Conservation (phyloP, 2,797 vertebrate species). For the Chrysocyon brachyurus region DNA sequence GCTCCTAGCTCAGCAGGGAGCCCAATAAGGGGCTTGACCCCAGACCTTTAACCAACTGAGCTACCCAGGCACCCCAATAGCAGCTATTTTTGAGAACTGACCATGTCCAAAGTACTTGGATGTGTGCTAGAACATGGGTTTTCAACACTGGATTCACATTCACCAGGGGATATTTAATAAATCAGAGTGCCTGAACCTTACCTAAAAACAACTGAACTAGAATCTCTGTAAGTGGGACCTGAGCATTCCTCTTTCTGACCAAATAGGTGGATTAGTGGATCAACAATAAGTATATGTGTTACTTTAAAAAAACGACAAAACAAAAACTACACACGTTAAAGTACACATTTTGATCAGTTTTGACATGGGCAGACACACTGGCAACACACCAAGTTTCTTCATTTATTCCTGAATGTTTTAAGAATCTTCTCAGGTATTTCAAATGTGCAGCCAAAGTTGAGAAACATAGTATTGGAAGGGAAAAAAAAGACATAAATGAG, state of each 20-base stretch:
- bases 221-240: background rate
- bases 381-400: background rate
- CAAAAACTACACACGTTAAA: background rate
- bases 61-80: background rate
- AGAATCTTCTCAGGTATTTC: background rate
- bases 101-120: background rate
- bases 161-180: background rate
- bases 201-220: background rate
- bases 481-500: background rate
- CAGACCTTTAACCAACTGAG: too few relatives aligned
- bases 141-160: background rate
- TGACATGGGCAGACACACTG: background rate
- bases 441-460: background rate
- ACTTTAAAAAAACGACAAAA: background rate
- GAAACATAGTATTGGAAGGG: background rate
- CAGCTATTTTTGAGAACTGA: background rate
- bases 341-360: background rate
- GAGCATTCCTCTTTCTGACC: background rate
- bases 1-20: too few relatives aligned
- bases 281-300: background rate
- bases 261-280: background rate
- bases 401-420: background rate
- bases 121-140: background rate
- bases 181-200: background rate
- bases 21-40: too few relatives aligned